phyloP scores from a whole-genome alignment of 2,888 invertebrate species.

The Liodrosophila aerea region DNA sequence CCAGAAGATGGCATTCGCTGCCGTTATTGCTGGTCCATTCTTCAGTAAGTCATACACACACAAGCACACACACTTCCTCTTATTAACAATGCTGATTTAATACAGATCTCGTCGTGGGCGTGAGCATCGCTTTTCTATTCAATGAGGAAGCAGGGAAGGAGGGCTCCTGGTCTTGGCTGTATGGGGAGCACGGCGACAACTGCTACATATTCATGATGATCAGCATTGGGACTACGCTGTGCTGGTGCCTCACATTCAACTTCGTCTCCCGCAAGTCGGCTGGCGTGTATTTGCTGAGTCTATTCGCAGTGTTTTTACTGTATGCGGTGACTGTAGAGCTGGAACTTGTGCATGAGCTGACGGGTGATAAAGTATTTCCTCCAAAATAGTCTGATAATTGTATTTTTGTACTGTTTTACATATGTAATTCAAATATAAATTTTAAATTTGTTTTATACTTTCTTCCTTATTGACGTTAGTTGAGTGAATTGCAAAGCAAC shows the following conservation, averaged over 20 bases:
- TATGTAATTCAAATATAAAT: neutral
- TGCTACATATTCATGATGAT: constrained; percentile 46
- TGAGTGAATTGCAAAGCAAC: too few species aligned
- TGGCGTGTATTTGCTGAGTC: constrained; percentile 33
- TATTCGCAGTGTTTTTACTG: constrained; percentile 39
- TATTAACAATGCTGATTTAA: too few species aligned
- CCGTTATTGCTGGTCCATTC: constrained; percentile 40
- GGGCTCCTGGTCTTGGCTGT: constrained; percentile 18
- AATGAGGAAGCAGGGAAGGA: constrained; percentile 3
- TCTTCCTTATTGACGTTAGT: too few species aligned
- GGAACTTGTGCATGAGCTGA: constrained; percentile 28
- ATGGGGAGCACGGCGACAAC: constrained; percentile 41
- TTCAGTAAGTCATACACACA: constrained; percentile 42
- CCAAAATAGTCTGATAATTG: constrained; percentile 10
- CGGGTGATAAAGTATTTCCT: neutral
- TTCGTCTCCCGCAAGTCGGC: constrained; percentile 48
- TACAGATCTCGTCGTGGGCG: constrained; percentile 40
- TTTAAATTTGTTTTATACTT: neutral
- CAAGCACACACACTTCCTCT: neutral
- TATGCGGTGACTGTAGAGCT: constrained; percentile 30
- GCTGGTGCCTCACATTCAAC: constrained; percentile 42
- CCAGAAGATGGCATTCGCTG: constrained; percentile 56
- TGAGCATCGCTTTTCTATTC: constrained; percentile 22
- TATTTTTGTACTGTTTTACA: neutral
- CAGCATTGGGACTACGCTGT: constrained; percentile 20